Conservation (phyloP, 2,113 vertebrate species). For the Gallinago media region DNA sequence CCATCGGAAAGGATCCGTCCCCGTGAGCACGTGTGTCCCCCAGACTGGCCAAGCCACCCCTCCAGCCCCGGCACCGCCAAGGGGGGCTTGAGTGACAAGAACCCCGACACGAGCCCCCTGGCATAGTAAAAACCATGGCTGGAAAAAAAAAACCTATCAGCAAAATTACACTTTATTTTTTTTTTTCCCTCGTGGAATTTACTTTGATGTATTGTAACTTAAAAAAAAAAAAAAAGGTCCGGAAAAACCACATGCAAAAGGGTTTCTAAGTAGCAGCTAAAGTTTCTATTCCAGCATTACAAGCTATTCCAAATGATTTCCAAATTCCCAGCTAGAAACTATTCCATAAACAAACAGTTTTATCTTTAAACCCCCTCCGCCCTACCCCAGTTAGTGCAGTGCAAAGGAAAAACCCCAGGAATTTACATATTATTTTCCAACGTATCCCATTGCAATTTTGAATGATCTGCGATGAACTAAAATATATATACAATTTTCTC, state of each 20-base stretch:
- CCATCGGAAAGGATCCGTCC: fast-evolving
- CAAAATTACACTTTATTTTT: conserved; percentile 79
- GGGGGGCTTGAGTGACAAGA: neutral
- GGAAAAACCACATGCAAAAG: conserved; percentile 82
- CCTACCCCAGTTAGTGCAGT: conserved; percentile 51
- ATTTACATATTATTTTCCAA: conserved; percentile 59
- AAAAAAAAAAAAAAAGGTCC: conserved; percentile 67
- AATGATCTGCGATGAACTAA: conserved; percentile 32
- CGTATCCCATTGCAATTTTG: neutral
- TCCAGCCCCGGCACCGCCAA: neutral
- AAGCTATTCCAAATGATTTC: conserved; percentile 40
- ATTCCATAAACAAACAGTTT: conserved; percentile 5
- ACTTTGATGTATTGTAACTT: conserved; percentile 75
- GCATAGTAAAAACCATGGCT: conserved; percentile 74
- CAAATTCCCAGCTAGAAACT: conserved; percentile 22
- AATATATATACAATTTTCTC: conserved; percentile 65
- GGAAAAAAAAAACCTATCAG: conserved; percentile 64
- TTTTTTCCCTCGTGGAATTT: conserved; percentile 40
- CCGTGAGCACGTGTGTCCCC: fast-evolving
- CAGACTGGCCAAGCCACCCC: neutral
- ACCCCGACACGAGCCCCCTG: neutral
- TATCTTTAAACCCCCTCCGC: neutral
- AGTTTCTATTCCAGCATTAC: conserved; percentile 54
- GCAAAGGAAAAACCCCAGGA: conserved; percentile 60
- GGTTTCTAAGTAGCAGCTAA: conserved; percentile 79